Evolutionary conservation across 2,113 vertebrate species (phyloP), one percentile per base, ranked within the genome.

Genomic region (Gymnogyps californianus): DNA sequence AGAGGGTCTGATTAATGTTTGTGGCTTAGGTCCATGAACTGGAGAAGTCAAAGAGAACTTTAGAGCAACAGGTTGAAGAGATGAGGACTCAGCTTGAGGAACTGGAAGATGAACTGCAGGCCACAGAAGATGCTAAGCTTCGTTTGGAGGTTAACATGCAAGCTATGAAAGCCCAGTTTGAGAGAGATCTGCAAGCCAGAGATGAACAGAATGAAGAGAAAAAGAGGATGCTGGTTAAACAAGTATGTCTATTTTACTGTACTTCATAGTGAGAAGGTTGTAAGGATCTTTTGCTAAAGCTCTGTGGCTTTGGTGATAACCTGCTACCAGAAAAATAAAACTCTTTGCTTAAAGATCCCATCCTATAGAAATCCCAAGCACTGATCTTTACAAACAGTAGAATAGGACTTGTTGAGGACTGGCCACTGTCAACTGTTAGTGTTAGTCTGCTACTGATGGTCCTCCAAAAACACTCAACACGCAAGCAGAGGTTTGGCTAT

Each of bases 141-240:
- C 99, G 99, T 13, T 97, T 99, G 95, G 99, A 99, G 96, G 99
- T 99, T 96, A 99, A 99, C 98, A 99, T 99, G 99, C 99, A 99
- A 98, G 99, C 99, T 83, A 99, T 99, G 99, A 99, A 99, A 96
- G 99, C 99, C 46, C 99, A 99, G 98, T 99, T 99, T 69, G 99
- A 99, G 89, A 96, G 99, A 65, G 99, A 99, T 91, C 96, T 99
- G 77, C 99, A 99, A 86, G 97, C 98, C 96, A 98, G 98, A 74
- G 99, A 99, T 14, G 99, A 99, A 59, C 99, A 99, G 98, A 99
- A 99, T 13, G 99, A 99, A 80, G 99, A 99, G 89, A 99, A 99
- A 96, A 99, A 99, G 97, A 99, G 99, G 74, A 97, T 98, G 57
- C 98, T 99, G 82, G 98, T 99, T 87, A 99, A 99, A 96, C 99